Conservation (phyloP, 2,797 vertebrate species). For the Perodicticus potto region DNA sequence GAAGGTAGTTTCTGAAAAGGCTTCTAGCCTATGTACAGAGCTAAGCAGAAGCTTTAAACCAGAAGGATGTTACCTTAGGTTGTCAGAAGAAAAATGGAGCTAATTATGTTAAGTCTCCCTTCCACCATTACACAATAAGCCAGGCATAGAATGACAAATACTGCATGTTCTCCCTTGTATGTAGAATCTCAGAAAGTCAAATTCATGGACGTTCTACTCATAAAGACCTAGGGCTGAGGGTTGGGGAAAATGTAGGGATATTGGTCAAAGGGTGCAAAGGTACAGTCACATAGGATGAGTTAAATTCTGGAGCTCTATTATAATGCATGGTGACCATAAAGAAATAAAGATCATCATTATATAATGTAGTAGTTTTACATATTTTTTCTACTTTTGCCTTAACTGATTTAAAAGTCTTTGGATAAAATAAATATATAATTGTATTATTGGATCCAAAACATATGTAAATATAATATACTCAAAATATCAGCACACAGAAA, state of each 20-base stretch:
- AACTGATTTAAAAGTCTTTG: not conserved
- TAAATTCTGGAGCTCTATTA: not conserved
- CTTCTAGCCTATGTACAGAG: no score
- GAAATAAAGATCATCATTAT: not conserved
- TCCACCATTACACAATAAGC: not conserved
- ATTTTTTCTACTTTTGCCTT: not conserved
- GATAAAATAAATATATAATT: not conserved
- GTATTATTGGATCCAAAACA: not conserved
- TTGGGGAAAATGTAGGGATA: not conserved
- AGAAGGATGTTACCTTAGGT: no score
- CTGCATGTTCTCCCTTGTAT: not conserved
- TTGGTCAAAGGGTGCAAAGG: not conserved
- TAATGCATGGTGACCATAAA: not conserved
- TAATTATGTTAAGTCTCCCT: no score
- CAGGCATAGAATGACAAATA: not conserved
- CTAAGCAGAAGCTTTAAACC: no score
- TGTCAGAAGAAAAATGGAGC: no score
- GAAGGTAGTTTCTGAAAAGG: no score
- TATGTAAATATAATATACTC: not conserved
- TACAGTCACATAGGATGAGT: not conserved
- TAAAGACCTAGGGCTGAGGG: not conserved
- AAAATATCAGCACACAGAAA: not conserved
- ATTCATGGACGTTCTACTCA: not conserved
- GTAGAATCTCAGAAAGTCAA: not conserved
- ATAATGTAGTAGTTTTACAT: not conserved